phyloP scores from a whole-genome alignment of 2,113 vertebrate genomes.

The Anguilla rostrata region DNA sequence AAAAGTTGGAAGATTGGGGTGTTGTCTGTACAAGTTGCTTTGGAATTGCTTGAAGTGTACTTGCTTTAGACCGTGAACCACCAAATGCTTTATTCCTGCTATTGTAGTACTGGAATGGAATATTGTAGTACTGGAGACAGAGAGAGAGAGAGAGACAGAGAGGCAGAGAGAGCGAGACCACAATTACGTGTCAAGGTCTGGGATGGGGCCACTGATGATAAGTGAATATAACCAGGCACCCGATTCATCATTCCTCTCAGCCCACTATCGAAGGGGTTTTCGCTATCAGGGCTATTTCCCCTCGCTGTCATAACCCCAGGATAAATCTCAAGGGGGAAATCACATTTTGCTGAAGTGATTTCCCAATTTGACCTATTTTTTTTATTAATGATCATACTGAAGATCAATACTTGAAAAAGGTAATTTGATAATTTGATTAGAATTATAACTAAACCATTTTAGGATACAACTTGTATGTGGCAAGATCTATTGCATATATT shows the following conservation, averaged over 20 bases:
- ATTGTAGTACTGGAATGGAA: no score
- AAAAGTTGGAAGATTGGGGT: no score
- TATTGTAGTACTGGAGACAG: neutral
- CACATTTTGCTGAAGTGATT: constrained; percentile 57
- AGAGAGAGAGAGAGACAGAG: constrained; percentile 49
- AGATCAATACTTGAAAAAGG: no score
- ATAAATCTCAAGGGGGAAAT: constrained; percentile 73
- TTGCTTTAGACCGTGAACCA: no score
- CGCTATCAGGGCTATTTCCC: constrained; percentile 77
- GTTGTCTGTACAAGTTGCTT: no score
- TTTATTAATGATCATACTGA: neutral
- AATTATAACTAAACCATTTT: no score
- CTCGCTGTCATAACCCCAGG: constrained; percentile 69
- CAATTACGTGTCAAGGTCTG: constrained; percentile 79
- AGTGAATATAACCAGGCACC: constrained; percentile 69
- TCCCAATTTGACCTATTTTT: constrained; percentile 71
- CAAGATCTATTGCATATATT: no score
- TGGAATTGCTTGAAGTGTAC: no score
- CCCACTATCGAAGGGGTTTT: constrained; percentile 77
- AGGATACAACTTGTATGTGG: no score
- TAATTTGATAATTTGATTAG: no score
- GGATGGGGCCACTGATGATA: constrained; percentile 74
- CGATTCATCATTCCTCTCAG: constrained; percentile 86
- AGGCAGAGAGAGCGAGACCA: constrained; percentile 59
- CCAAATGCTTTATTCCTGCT: no score